Base-by-base conservation (phyloP, 2,797 vertebrate genomes). In the Karalla daura region DNA sequence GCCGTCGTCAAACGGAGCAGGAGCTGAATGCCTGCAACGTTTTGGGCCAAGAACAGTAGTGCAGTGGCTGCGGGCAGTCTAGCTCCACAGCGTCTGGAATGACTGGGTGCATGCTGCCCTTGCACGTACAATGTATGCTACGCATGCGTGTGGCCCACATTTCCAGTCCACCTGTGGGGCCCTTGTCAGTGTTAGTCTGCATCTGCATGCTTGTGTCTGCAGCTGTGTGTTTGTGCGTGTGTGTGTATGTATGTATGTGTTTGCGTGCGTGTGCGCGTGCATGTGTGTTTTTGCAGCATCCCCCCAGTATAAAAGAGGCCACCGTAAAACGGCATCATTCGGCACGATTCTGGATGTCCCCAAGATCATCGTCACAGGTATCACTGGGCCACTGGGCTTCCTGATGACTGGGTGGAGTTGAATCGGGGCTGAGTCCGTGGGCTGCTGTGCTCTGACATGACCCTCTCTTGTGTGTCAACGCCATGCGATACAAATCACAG, bases 331-430 rank as follows among this genome's bases (percentile, higher is more conserved):
- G 52, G 97, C 97, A 88, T 99, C 98, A 81, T 95, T 94, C 92
- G 98, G 98, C 94, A 99, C 96, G 96, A 98, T 99, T 96, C 96
- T 98, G 96, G 98, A 99, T 94, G 94, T 98, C 92, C 97, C 98
- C 95, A 96, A 98, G 97, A 98, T 98, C 97, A 91, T 98, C 97
- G 93, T 97, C 93, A 95, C 98, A 99, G 98, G 98, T 99, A 99
- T 95, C 95, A 86, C 88, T 93, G 94, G 92, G 92, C 90, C 89
- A 76, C 87, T 87, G 87, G 93, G 88, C 85, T 91, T 91, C 89
- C 92, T 91, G 88, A 21, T 94, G 90, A 83, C 88, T 87, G 76
- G 92, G 85, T 91, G 69, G 63, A 91, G 87, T 91, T 69, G 58
- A 86, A 89, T 83, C 71, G 64, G n/a, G n/a, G 55, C 72, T 70